phyloP scores from a whole-genome alignment of 2,888 invertebrate species.

The Amiota minor region DNA sequence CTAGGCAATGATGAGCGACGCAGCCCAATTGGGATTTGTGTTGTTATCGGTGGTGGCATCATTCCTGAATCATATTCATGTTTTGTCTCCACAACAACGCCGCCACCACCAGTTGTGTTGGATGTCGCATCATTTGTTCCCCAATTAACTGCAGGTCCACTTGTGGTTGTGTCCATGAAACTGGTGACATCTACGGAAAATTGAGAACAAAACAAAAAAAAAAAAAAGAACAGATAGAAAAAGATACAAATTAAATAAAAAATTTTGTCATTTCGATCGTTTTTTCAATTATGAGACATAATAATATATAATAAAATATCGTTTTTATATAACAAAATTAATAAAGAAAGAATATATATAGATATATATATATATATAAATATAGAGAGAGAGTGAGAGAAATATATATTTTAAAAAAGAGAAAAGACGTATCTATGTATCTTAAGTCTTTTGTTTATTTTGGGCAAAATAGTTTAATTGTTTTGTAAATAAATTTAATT shows the following conservation, averaged over 20 bases:
- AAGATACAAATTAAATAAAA: too few species aligned
- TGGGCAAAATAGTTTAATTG: too few species aligned
- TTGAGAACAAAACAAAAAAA: too few species aligned
- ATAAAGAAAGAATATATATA: not conserved
- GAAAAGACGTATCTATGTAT: too few species aligned
- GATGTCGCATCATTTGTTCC: not conserved
- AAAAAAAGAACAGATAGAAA: too few species aligned
- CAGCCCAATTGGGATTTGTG: constrained; percentile 77
- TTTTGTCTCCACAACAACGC: constrained; percentile 70
- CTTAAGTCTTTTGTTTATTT: too few species aligned
- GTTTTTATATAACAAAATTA: not conserved
- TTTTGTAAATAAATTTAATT: too few species aligned
- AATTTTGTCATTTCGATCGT: too few species aligned
- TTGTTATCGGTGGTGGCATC: constrained; percentile 80
- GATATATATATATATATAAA: not conserved
- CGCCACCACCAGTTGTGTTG: constrained; percentile 19
- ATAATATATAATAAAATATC: too few species aligned
- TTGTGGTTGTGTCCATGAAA: constrained; percentile 66
- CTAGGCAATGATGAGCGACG: constrained; percentile 79
- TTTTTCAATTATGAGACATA: too few species aligned
- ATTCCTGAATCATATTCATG: constrained; percentile 78
- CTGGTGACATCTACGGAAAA: constrained; percentile 65
- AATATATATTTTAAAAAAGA: too few species aligned
- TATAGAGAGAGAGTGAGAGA: not conserved
- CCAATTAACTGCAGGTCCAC: constrained; percentile 20